Percentiles rank a stretch among this genome's conserved stretches.
Conservation (phyloP, 2,113 vertebrate genomes). For the Crotalus helleri region DNA sequence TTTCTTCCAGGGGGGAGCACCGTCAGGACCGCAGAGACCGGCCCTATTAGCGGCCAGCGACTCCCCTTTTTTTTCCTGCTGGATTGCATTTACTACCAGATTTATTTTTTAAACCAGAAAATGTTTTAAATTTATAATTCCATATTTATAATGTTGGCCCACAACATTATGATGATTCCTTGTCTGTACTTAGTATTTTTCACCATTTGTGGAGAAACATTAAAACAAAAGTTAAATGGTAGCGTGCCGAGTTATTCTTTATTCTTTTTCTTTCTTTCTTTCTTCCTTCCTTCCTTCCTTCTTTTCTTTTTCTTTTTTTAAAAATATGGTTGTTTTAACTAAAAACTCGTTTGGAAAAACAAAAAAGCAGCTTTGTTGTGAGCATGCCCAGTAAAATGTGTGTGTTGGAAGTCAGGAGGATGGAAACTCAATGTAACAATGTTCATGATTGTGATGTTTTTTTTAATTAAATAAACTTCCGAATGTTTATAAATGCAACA, state of each 20-base stretch:
- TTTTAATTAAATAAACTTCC: constrained; percentile 67
- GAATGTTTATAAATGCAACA: constrained; percentile 67
- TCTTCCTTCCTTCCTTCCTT: too few relatives aligned
- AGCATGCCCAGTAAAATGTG: constrained; percentile 66
- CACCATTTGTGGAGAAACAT: constrained; percentile 78
- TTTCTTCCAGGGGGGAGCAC: constrained; percentile 77
- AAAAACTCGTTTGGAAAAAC: constrained; percentile 40
- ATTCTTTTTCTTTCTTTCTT: not conserved
- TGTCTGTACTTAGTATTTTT: constrained; percentile 80
- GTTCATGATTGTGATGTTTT: constrained; percentile 69
- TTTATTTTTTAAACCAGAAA: constrained; percentile 88
- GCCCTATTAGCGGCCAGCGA: constrained; percentile 76
- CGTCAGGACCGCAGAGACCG: constrained; percentile 89
- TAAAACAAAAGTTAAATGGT: constrained; percentile 74
- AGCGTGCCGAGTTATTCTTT: constrained; percentile 65
- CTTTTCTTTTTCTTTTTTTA: too few relatives aligned
- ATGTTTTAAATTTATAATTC: constrained; percentile 94
- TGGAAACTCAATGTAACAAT: constrained; percentile 64
- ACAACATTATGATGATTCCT: constrained; percentile 78
- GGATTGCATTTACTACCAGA: constrained; percentile 81
- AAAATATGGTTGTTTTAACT: constrained; percentile 57
- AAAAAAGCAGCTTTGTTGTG: constrained; percentile 56
- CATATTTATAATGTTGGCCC: constrained; percentile 81
- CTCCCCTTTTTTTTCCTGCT: constrained; percentile 24
- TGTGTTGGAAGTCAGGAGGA: constrained; percentile 50